These are phyloP conservation scores for Oryzias celebensis DNA, from an alignment of 2,113 vertebrate species.

Conservation along the genomic window DNA sequence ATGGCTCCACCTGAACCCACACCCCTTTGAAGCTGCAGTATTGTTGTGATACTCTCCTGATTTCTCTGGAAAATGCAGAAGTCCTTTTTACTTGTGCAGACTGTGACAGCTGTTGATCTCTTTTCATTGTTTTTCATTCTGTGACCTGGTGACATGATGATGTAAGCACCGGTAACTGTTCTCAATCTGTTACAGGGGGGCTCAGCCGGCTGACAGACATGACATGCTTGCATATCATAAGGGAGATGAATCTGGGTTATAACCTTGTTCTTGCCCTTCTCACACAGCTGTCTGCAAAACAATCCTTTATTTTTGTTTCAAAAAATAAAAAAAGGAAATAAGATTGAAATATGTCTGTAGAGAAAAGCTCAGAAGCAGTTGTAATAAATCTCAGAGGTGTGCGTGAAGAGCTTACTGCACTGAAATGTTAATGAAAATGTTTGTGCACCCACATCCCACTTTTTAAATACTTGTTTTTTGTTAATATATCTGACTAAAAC, in stretches of 20 bases:
- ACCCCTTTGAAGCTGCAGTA: too few species aligned
- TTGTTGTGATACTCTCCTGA: not conserved
- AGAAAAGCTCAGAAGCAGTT: not conserved
- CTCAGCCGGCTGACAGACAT: slow-evolving; percentile 25
- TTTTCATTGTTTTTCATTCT: slow-evolving; percentile 6
- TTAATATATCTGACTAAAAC: not conserved
- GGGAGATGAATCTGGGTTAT: slow-evolving; percentile 36
- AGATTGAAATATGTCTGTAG: slow-evolving; percentile 32
- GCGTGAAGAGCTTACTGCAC: slow-evolving; percentile 18
- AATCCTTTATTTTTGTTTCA: slow-evolving; percentile 30
- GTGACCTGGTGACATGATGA: slow-evolving; percentile 28
- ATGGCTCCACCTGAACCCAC: too few species aligned
- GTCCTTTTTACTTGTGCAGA: not conserved
- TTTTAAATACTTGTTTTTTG: slow-evolving; percentile 1
- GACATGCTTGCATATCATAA: slow-evolving; percentile 17
- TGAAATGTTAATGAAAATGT: slow-evolving; percentile 3
- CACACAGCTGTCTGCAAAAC: slow-evolving; percentile 13
- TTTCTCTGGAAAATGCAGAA: not conserved
- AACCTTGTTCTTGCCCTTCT: slow-evolving; percentile 42
- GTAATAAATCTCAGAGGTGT: not conserved
- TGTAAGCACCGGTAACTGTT: slow-evolving; percentile 22
- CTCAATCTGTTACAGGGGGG: slow-evolving; percentile 6
- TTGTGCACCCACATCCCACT: not conserved
- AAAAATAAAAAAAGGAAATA: slow-evolving; percentile 4
- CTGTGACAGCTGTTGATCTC: not conserved